Base-by-base conservation (phyloP, 2,113 vertebrate genomes). In the Eulemur rufifrons region DNA sequence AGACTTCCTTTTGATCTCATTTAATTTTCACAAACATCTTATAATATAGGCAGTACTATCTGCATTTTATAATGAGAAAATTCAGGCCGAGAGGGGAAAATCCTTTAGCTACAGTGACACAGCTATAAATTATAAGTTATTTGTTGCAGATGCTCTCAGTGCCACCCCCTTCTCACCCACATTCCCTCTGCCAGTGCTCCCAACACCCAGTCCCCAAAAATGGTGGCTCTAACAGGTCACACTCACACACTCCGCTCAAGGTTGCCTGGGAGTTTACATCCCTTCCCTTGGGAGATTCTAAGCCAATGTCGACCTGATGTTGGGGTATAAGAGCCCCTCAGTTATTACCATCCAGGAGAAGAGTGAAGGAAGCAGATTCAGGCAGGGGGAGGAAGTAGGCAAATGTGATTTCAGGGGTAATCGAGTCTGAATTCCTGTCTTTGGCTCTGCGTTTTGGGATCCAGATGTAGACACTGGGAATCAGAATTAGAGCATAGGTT, bases 121-220 rank as follows among this genome's bases (percentile, higher is more conserved):
- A 23, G 2, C 11, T 66, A 14, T 13, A 45, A 12, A 90, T 14
- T 1, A 13, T 64, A 80, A 96, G 63, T 34, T 13, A 14, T 78
- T 59, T n/a, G n/a, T 61, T 66, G 12, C 8, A 21, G 27, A 18
- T 29, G 37, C 8, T 34, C 12, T 6, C 1, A 7, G 39, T 1
- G 3, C 34, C 29, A 34, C 39, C n/a, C 5, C 32, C 20, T 45
- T 7, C 6, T 11, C 71, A 32, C 39, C 15, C 20, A 73, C 9
- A 29, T 1, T 2, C 10, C 6, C 47, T 68, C 52, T 12, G 20
- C 29, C 37, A 2, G 0, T 3, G 25, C 4, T 6, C 42, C 59
- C 17, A 1, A 73, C 78, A 15, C 54, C 15, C 29, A 37, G 11
- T 27, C 13, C 6, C 64, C 14, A 23, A 32, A 3, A 10, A 50